Evolutionary conservation across 2,113 vertebrate species (phyloP), one percentile per base, ranked within the genome.

Genomic region (Gila orcuttii): DNA sequence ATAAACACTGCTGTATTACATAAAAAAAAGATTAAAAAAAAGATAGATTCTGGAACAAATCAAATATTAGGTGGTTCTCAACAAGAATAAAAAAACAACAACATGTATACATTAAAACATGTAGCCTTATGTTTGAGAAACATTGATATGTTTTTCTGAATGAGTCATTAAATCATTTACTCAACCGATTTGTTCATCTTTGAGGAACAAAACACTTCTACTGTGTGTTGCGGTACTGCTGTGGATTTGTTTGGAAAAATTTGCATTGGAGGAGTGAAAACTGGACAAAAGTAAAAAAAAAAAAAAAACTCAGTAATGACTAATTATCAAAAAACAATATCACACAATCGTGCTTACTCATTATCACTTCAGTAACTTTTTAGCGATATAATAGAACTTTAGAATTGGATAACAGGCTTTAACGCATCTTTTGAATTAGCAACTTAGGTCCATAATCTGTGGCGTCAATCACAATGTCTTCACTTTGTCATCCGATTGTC

Each of bases 401-500:
- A 10, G 57, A 59, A 23, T 2, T 39, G 39, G 39, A 39, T 7
- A 6, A 39, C 39, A 39, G 59, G n/a, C n/a, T 55, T 55, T 2
- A 25, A 62, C 12, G 10, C 3, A 23, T 25, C 12, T 64, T 60
- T 64, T 64, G n/a, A 62, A 55, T 5, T 19, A 19, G 5, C 52
- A 55, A 25, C 5, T 11, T 28, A 13, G 60, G 60, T 64, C 52
- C 17, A 55, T 55, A 19, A 55, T 55, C 66, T 0, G 28, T 68
- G 50, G 55, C 23, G 6, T 90, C 77, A 83, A 78, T 59, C 17
- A 11, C 17, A 10, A 25, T 62, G 77, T 57, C 45, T 28, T 87
- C 77, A 69, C 39, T 77, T 76, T 31, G 85, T 28, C 33, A 45
- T 76, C 64, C 25, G n/a, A 62, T 19, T 79, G 87, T 78, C 60